phyloP scores from a whole-genome alignment of 2,888 invertebrate species.

The Erannis defoliaria region DNA sequence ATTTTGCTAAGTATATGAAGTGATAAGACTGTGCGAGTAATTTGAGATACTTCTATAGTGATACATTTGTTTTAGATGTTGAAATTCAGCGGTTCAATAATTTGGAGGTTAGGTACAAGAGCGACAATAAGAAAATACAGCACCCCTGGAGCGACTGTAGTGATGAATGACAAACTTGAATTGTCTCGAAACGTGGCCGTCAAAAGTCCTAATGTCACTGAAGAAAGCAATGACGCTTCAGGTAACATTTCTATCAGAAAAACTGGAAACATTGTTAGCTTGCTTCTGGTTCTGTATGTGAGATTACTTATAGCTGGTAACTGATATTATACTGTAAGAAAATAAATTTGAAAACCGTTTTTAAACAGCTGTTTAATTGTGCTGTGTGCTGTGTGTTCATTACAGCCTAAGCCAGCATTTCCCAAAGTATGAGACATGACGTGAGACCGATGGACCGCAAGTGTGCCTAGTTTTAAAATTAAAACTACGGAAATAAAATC shows the following conservation, averaged over 20 bases:
- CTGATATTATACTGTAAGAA: too few relatives aligned
- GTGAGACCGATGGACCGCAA: too few relatives aligned
- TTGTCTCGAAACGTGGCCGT: conserved; percentile 57
- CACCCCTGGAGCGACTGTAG: conserved; percentile 92
- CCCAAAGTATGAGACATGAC: too few relatives aligned
- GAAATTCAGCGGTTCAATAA: conserved; percentile 77
- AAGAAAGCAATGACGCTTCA: conserved; percentile 56
- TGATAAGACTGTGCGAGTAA: neutral
- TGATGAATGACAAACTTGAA: conserved; percentile 88
- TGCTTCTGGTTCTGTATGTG: neutral
- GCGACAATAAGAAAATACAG: conserved; percentile 70
- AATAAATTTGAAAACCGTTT: too few relatives aligned
- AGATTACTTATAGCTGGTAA: too few relatives aligned
- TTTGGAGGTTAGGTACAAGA: conserved; percentile 84
- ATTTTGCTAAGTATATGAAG: neutral
- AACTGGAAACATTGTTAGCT: neutral
- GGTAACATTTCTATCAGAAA: conserved; percentile 47
- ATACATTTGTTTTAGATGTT: conserved; percentile 73
- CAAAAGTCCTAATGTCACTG: conserved; percentile 47
- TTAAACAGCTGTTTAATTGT: too few relatives aligned
- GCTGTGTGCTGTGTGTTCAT: too few relatives aligned
- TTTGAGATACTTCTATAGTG: conserved; percentile 22
- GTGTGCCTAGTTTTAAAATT: too few relatives aligned
- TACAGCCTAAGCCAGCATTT: too few relatives aligned
- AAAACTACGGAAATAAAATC: too few relatives aligned